Conservation (phyloP, 2,797 vertebrate genomes). For the Sparidentex hasta region DNA sequence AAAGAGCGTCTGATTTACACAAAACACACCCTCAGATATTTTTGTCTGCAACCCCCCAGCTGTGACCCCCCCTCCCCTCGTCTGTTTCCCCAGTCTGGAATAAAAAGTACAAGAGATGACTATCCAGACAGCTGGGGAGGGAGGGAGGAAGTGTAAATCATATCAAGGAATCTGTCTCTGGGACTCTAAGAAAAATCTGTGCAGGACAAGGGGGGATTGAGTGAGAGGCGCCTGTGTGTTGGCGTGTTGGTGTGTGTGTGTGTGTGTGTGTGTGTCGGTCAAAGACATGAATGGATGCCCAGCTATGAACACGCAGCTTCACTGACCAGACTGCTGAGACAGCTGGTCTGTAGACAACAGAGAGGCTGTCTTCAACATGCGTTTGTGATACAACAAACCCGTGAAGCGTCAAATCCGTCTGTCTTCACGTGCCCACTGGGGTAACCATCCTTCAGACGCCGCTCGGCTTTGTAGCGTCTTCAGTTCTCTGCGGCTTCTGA, state of each 20-base stretch:
- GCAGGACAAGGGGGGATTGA: constrained; percentile 39
- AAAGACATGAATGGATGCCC: constrained; percentile 53
- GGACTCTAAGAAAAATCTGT: constrained; percentile 30
- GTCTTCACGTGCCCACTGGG: constrained; percentile 41
- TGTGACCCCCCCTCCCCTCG: not conserved
- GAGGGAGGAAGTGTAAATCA: constrained; percentile 64
- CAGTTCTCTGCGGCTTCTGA: constrained; percentile 10
- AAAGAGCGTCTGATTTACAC: constrained; percentile 70
- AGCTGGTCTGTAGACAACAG: constrained; percentile 65
- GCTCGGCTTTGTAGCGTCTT: constrained; percentile 27
- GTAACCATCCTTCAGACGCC: constrained; percentile 32
- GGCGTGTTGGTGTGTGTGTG: constrained; percentile 4
- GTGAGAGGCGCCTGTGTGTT: constrained; percentile 25
- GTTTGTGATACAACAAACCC: constrained; percentile 42
- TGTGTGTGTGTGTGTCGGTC: constrained; percentile 31
- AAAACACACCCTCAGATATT: constrained; percentile 55
- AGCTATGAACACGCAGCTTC: constrained; percentile 41
- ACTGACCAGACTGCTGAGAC: constrained; percentile 63
- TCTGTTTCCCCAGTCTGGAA: constrained; percentile 9
- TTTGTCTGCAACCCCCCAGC: constrained; percentile 18
- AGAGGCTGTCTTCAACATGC: constrained; percentile 60
- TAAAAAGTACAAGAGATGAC: constrained; percentile 41
- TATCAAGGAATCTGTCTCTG: constrained; percentile 62
- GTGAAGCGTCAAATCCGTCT: constrained; percentile 60
- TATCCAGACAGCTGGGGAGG: constrained; percentile 65